phyloP scores from a whole-genome alignment of 2,113 vertebrate species.

The Gobiocypris rarus region DNA sequence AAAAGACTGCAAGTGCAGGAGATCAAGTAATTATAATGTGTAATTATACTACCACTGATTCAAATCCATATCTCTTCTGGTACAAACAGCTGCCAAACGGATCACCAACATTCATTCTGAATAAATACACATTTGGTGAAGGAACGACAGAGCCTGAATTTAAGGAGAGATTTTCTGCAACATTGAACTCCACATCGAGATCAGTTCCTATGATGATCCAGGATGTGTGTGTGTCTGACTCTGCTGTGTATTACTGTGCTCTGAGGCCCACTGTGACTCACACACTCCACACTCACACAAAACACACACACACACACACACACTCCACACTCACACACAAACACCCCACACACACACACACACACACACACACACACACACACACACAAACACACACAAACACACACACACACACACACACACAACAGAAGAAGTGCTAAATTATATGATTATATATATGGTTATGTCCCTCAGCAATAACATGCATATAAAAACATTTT shows the following conservation, averaged over 20 bases:
- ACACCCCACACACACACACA: too few species aligned
- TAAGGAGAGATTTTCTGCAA: neutral
- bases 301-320: too few species aligned
- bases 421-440: too few species aligned
- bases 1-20: neutral
- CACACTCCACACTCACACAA: neutral
- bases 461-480: too few species aligned
- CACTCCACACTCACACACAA: too few species aligned
- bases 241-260: constrained; percentile 28
- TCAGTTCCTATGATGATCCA: neutral
- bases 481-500: too few species aligned
- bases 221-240: neutral
- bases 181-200: neutral
- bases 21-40: neutral
- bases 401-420: too few species aligned
- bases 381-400: too few species aligned
- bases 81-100: neutral
- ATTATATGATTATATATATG: too few species aligned
- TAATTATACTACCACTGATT: neutral
- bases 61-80: neutral
- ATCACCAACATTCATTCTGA: neutral
- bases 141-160: neutral
- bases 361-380: too few species aligned
- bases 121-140: neutral
- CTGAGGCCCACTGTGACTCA: constrained; percentile 22